Base-by-base conservation (phyloP, 2,888 invertebrate genomes). In the Acleris literana region DNA sequence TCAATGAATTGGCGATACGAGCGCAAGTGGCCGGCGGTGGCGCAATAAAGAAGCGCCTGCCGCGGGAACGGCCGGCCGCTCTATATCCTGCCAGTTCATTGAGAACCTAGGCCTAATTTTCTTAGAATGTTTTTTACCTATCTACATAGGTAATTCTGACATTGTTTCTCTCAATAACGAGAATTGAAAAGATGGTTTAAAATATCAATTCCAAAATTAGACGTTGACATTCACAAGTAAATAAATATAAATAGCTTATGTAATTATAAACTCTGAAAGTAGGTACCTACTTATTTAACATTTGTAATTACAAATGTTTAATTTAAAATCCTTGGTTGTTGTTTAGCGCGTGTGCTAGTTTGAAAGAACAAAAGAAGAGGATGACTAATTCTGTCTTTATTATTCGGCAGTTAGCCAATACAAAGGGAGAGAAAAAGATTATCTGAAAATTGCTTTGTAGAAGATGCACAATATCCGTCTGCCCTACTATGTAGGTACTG, bases 1-100 rank as follows among this genome's bases (percentile, higher is more conserved):
- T 81, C 80, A 84, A 87, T 85, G 80, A 82, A 84, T 83, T 83
- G 76, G 82, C 82, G 82, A 84, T 85, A 82, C 76, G 76, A 76
- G 71, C 76, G 71, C 75, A 85, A 83, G 82, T 82, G 78, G 78
- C 82, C 78, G 83, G 29, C 49, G 51, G 25, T 62, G 61, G 56
- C 61, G 61, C 61, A 66, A 66, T 46, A 57, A 44, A 49, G 63
- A 51, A 39, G 52, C 33, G 53, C 33, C 39, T 22, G 53, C 17
- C 51, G 51, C 52, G 51, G 44, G 60, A 57, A 49, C 57, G 33
- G 48, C 22, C 13, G 20, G 6, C 20, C 48, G n/a, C 22, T 57
- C 55, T 51, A 29, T 33, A 44, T 65, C 60, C 60, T 60, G 60
- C 29, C 43, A 20, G 29, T 46, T 49, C 29, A 61, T n/a, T 46